Evolutionary conservation across 2,113 vertebrate genomes (phyloP).

Genomic region (Dolichallabes microphthalmus): DNA sequence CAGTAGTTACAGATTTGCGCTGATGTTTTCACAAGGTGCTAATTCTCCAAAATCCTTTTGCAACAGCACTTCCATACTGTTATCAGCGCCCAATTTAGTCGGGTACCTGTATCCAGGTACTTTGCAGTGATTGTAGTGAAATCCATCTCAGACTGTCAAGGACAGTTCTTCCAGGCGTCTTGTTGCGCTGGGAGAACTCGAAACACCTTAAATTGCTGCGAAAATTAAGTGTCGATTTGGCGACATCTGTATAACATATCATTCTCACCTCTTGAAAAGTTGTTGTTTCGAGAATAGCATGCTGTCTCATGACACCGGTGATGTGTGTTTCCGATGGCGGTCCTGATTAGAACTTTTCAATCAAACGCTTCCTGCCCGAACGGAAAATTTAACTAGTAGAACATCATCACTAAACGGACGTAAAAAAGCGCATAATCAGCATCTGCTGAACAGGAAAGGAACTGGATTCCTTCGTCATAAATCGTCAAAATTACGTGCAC

Average conservation of each 20-base stretch:
- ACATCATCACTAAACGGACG: accelerated
- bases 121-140: background rate
- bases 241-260: background rate
- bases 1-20: background rate
- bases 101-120: background rate
- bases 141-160: background rate
- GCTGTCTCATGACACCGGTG: background rate
- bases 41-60: background rate
- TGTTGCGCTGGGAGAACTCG: background rate
- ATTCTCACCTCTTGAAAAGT: background rate
- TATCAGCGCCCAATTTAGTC: background rate
- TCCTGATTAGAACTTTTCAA: background rate
- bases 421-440: background rate
- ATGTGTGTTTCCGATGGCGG: background rate
- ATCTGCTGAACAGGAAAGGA: background rate
- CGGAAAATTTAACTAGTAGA: background rate
- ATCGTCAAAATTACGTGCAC: background rate
- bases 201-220: background rate
- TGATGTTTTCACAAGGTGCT: background rate
- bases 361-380: background rate
- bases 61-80: background rate
- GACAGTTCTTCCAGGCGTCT: background rate
- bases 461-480: too few relatives aligned
- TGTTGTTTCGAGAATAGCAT: background rate
- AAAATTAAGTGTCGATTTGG: background rate